A percentile compares a stretch with the other conserved stretches of the same genome.
Evolutionary conservation across 2,888 invertebrate genomes (phyloP).

Genomic region (Ctenicera cuprea): DNA sequence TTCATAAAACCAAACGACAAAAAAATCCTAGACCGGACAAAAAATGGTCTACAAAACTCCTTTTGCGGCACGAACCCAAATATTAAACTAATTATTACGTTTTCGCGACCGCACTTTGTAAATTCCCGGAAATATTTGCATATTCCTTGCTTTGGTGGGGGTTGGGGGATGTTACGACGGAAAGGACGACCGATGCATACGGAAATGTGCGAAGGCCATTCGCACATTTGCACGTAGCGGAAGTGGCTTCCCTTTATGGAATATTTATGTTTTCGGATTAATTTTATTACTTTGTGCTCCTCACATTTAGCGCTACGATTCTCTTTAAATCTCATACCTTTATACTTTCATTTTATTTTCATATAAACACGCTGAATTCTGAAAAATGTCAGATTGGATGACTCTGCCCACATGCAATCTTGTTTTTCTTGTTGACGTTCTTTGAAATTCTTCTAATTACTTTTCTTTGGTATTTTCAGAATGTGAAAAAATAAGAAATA

Average conservation of each 20-base stretch:
- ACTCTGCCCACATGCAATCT: neutral
- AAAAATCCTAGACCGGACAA: conserved; percentile 27
- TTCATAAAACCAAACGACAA: conserved; percentile 9
- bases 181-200: conserved; percentile 57
- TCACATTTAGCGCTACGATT: conserved; percentile 37
- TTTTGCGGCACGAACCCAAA: conserved; percentile 47
- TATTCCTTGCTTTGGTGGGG: conserved; percentile 56
- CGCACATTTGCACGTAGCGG: conserved; percentile 63
- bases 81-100: conserved; percentile 60
- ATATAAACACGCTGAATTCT: neutral
- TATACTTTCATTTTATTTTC: conserved; percentile 18
- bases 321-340: conserved; percentile 31
- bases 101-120: conserved; percentile 60
- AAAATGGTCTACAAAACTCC: conserved; percentile 34
- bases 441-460: too few species aligned
- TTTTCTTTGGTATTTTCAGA: too few species aligned
- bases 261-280: conserved; percentile 54
- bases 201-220: conserved; percentile 64
- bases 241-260: conserved; percentile 62
- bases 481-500: too few species aligned
- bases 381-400: neutral
- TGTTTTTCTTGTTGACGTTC: neutral
- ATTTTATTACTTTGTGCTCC: conserved; percentile 50
- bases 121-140: conserved; percentile 63
- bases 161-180: conserved; percentile 52